Evolutionary conservation across 2,888 invertebrate species (phyloP), one percentile per base, ranked within the genome.

Genomic region (Linyphia triangularis): DNA sequence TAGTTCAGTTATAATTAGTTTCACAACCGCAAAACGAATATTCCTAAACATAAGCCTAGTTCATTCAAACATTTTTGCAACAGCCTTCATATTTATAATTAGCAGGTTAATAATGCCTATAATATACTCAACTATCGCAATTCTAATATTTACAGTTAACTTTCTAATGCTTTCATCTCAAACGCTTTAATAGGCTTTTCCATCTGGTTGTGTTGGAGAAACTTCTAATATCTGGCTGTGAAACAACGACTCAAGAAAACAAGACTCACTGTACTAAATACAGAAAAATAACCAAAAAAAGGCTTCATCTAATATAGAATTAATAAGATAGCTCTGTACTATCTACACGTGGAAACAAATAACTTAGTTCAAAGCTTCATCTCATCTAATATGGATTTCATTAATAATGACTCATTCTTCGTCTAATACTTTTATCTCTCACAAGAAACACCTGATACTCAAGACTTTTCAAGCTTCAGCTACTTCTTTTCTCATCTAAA

Each of bases 131-230:
- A 51, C 51, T 51, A 13, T 40, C 51, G 40, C 59, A 26, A 73
- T 22, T 70, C 24, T 70, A 57, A 59, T 77, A 22, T 37, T 70
- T n/a, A 51, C 40, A 43, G 5, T 19, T 79, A 19, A n/a, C 51
- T 51, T 5, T 65, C 78, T 81, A 67, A 88, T 82, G 75, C 81
- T 88, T 79, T 78, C 51, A 73, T 19, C 61, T 24, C 72, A 69
- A 75, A 88, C 57, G 86, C 86, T 88, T 81, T 73, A n/a, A 26
- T 65, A 57, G 79, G 73, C 28, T 61, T 28, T 81, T n/a, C 40
- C 73, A 37, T 85, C 84, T 88, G 86, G 67, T 86, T 86, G 86
- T 67, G 81, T 77, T 51, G 75, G 86, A 81, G 86, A 88, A 75
- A 88, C 81, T 88, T 81, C 59, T 81, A 88, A 81, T n/a, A 51